phyloP scores from a whole-genome alignment of 2,797 vertebrate species.

The Lophura swinhoii region DNA sequence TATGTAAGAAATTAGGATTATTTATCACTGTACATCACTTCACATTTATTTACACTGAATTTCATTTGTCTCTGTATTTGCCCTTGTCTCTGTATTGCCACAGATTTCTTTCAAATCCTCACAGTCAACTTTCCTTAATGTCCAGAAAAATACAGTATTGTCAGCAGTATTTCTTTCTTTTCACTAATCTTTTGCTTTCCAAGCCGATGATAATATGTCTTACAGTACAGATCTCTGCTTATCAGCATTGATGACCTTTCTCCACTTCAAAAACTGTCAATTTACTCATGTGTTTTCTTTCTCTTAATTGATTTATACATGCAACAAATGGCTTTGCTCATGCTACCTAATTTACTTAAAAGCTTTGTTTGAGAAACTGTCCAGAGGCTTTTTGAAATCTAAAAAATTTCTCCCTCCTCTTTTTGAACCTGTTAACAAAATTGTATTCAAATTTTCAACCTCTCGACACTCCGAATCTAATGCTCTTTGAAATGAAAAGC shows the following conservation, averaged over 20 bases:
- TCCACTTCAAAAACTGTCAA: neutral
- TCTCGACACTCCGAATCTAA: neutral
- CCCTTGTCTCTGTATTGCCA: no score
- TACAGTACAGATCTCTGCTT: neutral
- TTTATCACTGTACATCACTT: neutral
- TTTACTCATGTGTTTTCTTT: neutral
- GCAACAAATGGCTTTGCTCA: conserved; percentile 11
- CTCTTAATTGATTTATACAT: neutral
- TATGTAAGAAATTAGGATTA: conserved; percentile 21
- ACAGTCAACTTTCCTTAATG: neutral
- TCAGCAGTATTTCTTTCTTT: conserved; percentile 13
- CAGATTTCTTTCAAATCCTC: neutral
- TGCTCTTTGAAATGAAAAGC: neutral
- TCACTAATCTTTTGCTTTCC: conserved; percentile 4
- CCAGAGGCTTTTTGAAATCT: conserved; percentile 4
- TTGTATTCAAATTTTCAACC: neutral
- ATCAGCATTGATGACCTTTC: neutral
- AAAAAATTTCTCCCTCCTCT: neutral
- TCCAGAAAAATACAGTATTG: neutral
- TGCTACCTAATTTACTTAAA: conserved; percentile 44
- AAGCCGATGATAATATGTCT: conserved; percentile 11
- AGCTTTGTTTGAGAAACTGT: conserved; percentile 1
- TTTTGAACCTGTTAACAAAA: neutral
- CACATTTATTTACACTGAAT: conserved; percentile 3
- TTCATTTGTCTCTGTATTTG: neutral